These are phyloP conservation scores for Drosophila basisetae DNA, from an alignment of 2,888 invertebrate species.

Conservation along the genomic window DNA sequence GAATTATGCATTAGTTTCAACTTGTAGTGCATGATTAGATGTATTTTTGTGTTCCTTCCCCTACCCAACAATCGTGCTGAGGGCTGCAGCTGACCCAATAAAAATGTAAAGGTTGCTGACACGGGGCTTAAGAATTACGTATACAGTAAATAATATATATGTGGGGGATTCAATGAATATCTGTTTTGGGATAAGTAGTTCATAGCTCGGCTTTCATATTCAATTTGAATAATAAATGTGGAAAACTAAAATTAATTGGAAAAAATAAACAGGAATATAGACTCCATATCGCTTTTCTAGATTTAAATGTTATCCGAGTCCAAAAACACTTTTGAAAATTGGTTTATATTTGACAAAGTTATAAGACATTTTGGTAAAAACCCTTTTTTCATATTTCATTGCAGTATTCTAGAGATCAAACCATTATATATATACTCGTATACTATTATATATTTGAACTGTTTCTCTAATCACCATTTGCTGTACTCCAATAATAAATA, in stretches of 20 bases:
- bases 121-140: constrained; percentile 4
- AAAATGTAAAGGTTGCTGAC: constrained; percentile 9
- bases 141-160: constrained; percentile 3
- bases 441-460: not conserved
- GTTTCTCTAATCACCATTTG: not conserved
- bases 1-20: constrained; percentile 77
- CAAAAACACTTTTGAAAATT: not conserved
- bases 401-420: not conserved
- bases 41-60: constrained; percentile 21
- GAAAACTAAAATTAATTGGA: not conserved
- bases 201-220: constrained; percentile 2
- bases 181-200: constrained; percentile 8
- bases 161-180: constrained; percentile 8
- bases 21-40: constrained; percentile 68
- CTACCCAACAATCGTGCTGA: constrained; percentile 11
- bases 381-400: not conserved
- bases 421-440: not conserved
- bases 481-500: constrained; percentile 46
- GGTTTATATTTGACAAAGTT: not conserved
- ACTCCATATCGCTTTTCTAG: not conserved
- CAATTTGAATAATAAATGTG: not conserved
- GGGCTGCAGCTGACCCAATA: constrained; percentile 53
- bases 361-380: not conserved
- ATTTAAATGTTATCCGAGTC: not conserved
- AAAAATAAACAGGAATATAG: not conserved